phyloP scores from a whole-genome alignment of 2,113 vertebrate genomes.

The Cebidichthys violaceus region DNA sequence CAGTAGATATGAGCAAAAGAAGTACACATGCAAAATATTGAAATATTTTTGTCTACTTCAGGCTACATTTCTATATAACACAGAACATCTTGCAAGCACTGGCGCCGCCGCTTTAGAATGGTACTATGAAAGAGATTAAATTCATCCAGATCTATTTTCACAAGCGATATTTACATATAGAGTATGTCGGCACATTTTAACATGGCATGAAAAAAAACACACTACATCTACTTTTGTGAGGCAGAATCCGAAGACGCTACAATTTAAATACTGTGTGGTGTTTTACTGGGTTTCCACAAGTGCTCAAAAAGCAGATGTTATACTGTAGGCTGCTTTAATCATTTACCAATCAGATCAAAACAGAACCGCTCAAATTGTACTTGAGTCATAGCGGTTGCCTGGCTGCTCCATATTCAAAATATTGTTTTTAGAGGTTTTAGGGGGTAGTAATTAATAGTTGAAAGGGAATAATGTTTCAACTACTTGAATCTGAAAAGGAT shows the following conservation, averaged over 20 bases:
- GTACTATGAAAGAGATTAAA: slow-evolving; percentile 11
- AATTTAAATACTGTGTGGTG: neutral
- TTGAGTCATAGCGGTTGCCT: neutral
- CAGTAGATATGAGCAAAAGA: neutral
- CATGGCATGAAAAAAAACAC: neutral
- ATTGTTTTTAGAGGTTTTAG: neutral
- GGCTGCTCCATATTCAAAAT: neutral
- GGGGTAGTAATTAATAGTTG: neutral
- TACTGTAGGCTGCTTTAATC: neutral
- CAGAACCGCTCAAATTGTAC: neutral
- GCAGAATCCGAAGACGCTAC: neutral
- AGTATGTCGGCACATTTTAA: slow-evolving; percentile 22
- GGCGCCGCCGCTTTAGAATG: neutral
- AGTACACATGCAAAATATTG: neutral
- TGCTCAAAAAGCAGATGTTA: slow-evolving; percentile 1
- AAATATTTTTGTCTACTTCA: slow-evolving; percentile 12
- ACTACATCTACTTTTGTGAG: neutral
- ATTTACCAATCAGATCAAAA: neutral
- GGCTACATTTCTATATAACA: slow-evolving; percentile 8
- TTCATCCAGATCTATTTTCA: slow-evolving; percentile 14
- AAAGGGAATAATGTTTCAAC: neutral
- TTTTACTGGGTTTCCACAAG: neutral
- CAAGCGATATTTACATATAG: slow-evolving; percentile 21
- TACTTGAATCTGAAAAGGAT: neutral
- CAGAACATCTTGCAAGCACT: neutral